Conservation (phyloP, 2,888 invertebrate genomes). For the Busseola fusca region DNA sequence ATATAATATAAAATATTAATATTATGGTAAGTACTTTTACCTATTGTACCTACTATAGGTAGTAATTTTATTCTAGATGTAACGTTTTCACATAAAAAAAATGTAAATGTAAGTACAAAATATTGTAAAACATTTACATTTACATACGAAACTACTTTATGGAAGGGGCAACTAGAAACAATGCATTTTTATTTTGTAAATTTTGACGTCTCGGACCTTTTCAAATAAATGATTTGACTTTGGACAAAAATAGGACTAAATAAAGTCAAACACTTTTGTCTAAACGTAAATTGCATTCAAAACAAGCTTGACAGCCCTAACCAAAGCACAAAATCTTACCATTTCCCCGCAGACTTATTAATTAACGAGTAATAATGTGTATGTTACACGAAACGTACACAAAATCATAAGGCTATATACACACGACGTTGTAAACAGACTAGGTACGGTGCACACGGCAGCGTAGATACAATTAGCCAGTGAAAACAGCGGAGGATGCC, state of each 20-base stretch:
- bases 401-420: constrained; percentile 55
- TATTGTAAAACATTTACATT: no score
- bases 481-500: constrained; percentile 78
- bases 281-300: constrained; percentile 6
- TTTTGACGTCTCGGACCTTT: no score
- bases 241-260: not conserved
- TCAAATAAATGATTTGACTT: no score
- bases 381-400: constrained; percentile 42
- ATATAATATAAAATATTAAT: no score
- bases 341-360: constrained; percentile 49
- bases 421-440: constrained; percentile 54
- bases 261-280: not conserved
- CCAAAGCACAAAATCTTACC: constrained; percentile 29
- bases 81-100: no score
- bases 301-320: constrained; percentile 6
- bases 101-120: no score
- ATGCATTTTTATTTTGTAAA: no score
- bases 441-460: constrained; percentile 58
- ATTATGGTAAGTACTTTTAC: no score
- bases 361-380: constrained; percentile 49
- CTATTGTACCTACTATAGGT: no score
- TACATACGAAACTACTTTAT: no score
- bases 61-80: no score
- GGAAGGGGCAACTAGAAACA: no score
- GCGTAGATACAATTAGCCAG: constrained; percentile 79